These are phyloP conservation scores for Dicerorhinus sumatrensis DNA, from an alignment of 2,113 vertebrate species.

Conservation along the genomic window DNA sequence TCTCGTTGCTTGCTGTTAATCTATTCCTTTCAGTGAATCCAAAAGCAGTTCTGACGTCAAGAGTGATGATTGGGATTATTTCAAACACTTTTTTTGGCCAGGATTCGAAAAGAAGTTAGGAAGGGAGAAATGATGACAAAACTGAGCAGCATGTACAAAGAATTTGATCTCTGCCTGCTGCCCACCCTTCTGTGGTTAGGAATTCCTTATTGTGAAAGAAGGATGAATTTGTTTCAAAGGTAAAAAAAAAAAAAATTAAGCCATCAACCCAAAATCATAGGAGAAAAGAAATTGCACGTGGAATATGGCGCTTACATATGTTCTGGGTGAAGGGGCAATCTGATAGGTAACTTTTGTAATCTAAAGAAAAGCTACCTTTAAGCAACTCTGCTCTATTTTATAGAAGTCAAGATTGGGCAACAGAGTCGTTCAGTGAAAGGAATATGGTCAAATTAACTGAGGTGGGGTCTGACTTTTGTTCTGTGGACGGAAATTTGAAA, in stretches of 20 bases:
- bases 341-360: neutral
- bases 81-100: slow-evolving; percentile 72
- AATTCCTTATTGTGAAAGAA: neutral
- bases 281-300: neutral
- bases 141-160: neutral
- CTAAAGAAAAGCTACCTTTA: neutral
- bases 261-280: neutral
- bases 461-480: slow-evolving; percentile 66
- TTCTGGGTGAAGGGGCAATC: neutral
- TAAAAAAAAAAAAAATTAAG: neutral
- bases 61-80: slow-evolving; percentile 79
- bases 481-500: slow-evolving; percentile 62
- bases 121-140: neutral
- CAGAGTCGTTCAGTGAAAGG: slow-evolving; percentile 52
- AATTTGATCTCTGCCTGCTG: neutral
- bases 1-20: slow-evolving; percentile 77
- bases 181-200: neutral
- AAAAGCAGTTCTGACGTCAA: slow-evolving; percentile 86
- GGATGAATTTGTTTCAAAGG: neutral
- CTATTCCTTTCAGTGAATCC: slow-evolving; percentile 82
- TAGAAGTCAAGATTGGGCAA: neutral
- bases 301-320: neutral
- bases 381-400: neutral
- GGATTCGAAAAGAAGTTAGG: slow-evolving; percentile 67
- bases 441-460: slow-evolving; percentile 45